Conservation (phyloP, 2,113 vertebrate genomes). For the Monopterus albus region DNA sequence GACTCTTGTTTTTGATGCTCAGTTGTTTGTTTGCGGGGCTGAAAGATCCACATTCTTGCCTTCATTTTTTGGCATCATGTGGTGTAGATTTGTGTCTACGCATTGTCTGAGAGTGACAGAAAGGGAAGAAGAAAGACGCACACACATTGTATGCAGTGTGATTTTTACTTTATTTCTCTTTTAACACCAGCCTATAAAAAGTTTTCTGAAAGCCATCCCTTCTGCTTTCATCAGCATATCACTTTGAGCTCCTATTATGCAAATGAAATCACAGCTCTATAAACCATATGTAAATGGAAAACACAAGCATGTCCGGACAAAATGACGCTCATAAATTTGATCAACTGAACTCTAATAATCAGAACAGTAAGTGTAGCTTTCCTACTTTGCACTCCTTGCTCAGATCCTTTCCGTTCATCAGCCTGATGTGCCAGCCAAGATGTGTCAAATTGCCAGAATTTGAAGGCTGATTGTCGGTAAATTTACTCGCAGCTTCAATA, state of each 20-base stretch:
- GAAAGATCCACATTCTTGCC: slow-evolving; percentile 28
- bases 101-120: neutral
- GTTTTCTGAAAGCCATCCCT: slow-evolving; percentile 64
- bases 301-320: slow-evolving; percentile 72
- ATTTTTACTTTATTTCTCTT: slow-evolving; percentile 65
- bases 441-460: slow-evolving; percentile 57
- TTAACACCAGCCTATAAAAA: slow-evolving; percentile 66
- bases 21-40: slow-evolving; percentile 40
- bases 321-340: slow-evolving; percentile 79
- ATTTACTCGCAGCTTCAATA: slow-evolving; percentile 40
- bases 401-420: slow-evolving; percentile 59
- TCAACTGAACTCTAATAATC: slow-evolving; percentile 73
- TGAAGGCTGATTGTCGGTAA: slow-evolving; percentile 49
- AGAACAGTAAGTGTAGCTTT: slow-evolving; percentile 65
- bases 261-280: slow-evolving; percentile 75
- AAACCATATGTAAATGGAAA: slow-evolving; percentile 79
- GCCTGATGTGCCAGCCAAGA: slow-evolving; percentile 28
- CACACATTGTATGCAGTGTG: neutral
- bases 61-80: neutral
- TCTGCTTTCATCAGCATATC: slow-evolving; percentile 78
- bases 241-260: slow-evolving; percentile 77
- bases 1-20: slow-evolving; percentile 39
- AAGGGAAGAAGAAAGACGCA: neutral
- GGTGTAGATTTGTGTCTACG: slow-evolving; percentile 3
- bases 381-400: slow-evolving; percentile 26